Base-by-base conservation (phyloP, 2,888 invertebrate genomes). In the Scaptomyza tumidula region DNA sequence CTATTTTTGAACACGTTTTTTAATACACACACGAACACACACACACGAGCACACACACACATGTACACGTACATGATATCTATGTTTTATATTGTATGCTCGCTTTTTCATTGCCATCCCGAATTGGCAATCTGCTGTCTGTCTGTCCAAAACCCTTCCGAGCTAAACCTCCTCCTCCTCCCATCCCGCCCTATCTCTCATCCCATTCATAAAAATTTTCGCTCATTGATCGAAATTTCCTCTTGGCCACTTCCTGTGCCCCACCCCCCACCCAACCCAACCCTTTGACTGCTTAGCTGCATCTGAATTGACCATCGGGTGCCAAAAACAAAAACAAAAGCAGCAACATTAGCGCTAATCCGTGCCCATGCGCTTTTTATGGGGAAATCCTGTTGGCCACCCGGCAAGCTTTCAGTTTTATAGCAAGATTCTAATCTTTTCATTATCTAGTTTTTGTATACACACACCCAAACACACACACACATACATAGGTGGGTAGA, bases 381-480 rank as follows among this genome's bases (percentile, higher is more conserved):
- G 90, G 90, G 90, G 83, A 89, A 90, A 89, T 89, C 91, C 89
- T 89, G 83, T 82, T 80, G 78, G 72, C 78, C 79, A 61, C 41
- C 65, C 73, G 77, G 50, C 52, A 45, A 68, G 68, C 84, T 70
- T 75, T 71, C 70, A 45, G 54, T 84, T 88, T 83, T 83, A 83
- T 83, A 80, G 81, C 84, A 60, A 67, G 70, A 27, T 69, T 73
- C 59, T 49, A 49, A 66, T 75, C 79, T 33, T 57, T 61, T 67
- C 54, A 63, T 70, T 73, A 50, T 62, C 58, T 63, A 50, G 53
- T 41, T 43, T 41, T 54, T 50, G 63, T 74, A 53, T 59, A 52
- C n/a, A 41, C 35, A 44, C 33, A 48, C 41, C 31, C 60, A 6
- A 0, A 37, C 37, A 37, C 5, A 37, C 37, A 37, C 37, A 37